A percentile compares a stretch with the other conserved stretches of the same genome.
phyloP scores from a whole-genome alignment of 1,140 invertebrate species.

The Diorhabda elongata region DNA sequence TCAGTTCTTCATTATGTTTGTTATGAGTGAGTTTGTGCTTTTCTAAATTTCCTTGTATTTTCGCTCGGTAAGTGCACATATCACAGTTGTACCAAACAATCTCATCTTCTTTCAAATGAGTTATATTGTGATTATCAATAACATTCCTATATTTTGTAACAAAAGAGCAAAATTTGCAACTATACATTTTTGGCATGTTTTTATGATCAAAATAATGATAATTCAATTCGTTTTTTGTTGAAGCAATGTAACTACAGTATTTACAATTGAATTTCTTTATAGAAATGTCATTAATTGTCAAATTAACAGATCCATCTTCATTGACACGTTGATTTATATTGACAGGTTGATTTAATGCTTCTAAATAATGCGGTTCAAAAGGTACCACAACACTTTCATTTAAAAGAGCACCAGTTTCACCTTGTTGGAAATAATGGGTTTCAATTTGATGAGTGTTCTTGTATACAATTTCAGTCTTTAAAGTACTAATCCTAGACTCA shows the following conservation, averaged over 20 bases:
- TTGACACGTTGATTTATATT: too few species aligned
- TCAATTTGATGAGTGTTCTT: too few species aligned
- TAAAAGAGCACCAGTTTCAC: too few species aligned
- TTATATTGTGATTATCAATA: constrained; percentile 3
- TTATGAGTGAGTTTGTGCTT: constrained; percentile 6
- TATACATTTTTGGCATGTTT: not conserved
- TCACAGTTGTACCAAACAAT: constrained; percentile 3
- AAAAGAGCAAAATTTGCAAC: constrained; percentile 1
- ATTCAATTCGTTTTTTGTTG: not conserved
- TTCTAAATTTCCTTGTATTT: constrained; percentile 1
- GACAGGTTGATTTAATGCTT: too few species aligned
- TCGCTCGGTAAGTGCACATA: not conserved
- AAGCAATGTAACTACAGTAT: not conserved
- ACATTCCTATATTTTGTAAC: constrained; percentile 6
- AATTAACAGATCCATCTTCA: too few species aligned
- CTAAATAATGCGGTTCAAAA: too few species aligned
- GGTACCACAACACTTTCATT: too few species aligned
- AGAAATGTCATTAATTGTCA: too few species aligned
- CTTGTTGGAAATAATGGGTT: too few species aligned
- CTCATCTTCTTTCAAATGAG: constrained; percentile 6
- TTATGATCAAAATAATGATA: constrained; percentile 7
- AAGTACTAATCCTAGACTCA: too few species aligned
- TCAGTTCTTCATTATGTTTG: not conserved
- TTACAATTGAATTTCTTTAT: not conserved
- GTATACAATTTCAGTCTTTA: too few species aligned